Evolutionary conservation across 2,888 invertebrate genomes (phyloP).

Genomic region (Chirona hameri): DNA sequence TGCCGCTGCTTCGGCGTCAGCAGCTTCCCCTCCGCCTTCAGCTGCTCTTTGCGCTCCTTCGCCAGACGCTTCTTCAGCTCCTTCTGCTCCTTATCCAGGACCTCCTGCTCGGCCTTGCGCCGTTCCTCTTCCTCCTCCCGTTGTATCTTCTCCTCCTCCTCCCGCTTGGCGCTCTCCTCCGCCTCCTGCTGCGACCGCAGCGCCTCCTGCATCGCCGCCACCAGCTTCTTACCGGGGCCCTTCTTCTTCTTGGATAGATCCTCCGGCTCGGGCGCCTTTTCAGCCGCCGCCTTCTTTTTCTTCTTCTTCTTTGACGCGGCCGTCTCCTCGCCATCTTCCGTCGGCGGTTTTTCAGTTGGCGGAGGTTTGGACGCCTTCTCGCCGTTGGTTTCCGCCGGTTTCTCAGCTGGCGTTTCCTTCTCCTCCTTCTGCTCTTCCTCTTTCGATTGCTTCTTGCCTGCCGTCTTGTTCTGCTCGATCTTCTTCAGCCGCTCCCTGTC

Average conservation of each 20-base stretch:
- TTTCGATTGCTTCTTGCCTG: slow-evolving; percentile 58
- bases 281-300: slow-evolving; percentile 44
- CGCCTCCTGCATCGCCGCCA: slow-evolving; percentile 88
- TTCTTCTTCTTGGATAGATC: slow-evolving; percentile 48
- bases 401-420: slow-evolving; percentile 42
- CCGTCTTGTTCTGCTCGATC: slow-evolving; percentile 26
- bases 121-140: slow-evolving; percentile 60
- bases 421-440: slow-evolving; percentile 33
- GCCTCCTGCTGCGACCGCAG: slow-evolving; percentile 84
- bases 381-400: slow-evolving; percentile 41
- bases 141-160: slow-evolving; percentile 75
- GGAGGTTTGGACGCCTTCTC: slow-evolving; percentile 36
- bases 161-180: slow-evolving; percentile 67
- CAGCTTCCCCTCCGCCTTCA: slow-evolving; percentile 94
- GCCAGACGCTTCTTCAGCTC: slow-evolving; percentile 86
- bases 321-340: slow-evolving; percentile 50
- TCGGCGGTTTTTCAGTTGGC: slow-evolving; percentile 32
- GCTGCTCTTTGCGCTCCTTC: slow-evolving; percentile 83
- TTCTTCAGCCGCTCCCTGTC: slow-evolving; percentile 66
- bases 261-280: slow-evolving; percentile 44
- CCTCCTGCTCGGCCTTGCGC: slow-evolving; percentile 49
- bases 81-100: slow-evolving; percentile 80
- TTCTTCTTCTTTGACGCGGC: slow-evolving; percentile 43
- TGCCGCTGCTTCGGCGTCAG: slow-evolving; percentile 91
- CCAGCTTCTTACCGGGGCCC: slow-evolving; percentile 78